A percentile compares a stretch with the other conserved stretches of the same genome.
phyloP scores from a whole-genome alignment of 1,140 invertebrate genomes.

The Drosophila oshimai region DNA sequence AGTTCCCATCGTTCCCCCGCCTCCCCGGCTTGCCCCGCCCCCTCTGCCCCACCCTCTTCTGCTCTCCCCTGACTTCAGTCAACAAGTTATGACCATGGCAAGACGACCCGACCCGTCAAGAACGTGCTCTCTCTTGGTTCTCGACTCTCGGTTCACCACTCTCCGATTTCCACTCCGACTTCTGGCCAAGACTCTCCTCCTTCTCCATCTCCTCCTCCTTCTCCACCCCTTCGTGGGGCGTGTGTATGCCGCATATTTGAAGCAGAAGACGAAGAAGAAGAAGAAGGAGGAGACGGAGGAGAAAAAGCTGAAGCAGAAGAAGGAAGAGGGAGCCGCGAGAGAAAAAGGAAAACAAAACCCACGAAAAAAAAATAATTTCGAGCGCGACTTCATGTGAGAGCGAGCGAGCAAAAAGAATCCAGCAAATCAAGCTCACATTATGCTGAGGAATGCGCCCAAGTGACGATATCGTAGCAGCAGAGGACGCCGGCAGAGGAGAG shows the following conservation, averaged over 20 bases:
- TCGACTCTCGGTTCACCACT: conserved; percentile 1
- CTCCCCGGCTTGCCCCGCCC: not conserved
- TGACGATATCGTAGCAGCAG: conserved; percentile 81
- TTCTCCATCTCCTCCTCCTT: not conserved
- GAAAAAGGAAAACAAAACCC: conserved; percentile 43
- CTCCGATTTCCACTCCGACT: not conserved
- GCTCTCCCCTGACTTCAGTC: conserved; percentile 9
- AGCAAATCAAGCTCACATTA: conserved; percentile 82
- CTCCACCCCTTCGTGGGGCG: conserved; percentile 27
- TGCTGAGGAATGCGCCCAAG: conserved; percentile 81
- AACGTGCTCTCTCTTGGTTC: conserved; percentile 35
- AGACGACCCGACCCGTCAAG: conserved; percentile 49
- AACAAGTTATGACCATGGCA: conserved; percentile 62
- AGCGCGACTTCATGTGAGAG: conserved; percentile 15
- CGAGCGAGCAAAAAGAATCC: conserved; percentile 65
- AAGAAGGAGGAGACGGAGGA: conserved; percentile 14
- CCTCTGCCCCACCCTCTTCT: too few relatives aligned
- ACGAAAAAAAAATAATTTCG: conserved; percentile 74
- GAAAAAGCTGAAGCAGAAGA: conserved; percentile 30
- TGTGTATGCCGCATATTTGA: conserved; percentile 70
- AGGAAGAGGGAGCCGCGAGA: conserved; percentile 25
- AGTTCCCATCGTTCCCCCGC: conserved; percentile 39
- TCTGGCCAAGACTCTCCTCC: not conserved
- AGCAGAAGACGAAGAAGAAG: conserved; percentile 35
- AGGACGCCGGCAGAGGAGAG: conserved; percentile 29